Conservation (phyloP, 2,113 vertebrate genomes). For the Terrapene triunguis region DNA sequence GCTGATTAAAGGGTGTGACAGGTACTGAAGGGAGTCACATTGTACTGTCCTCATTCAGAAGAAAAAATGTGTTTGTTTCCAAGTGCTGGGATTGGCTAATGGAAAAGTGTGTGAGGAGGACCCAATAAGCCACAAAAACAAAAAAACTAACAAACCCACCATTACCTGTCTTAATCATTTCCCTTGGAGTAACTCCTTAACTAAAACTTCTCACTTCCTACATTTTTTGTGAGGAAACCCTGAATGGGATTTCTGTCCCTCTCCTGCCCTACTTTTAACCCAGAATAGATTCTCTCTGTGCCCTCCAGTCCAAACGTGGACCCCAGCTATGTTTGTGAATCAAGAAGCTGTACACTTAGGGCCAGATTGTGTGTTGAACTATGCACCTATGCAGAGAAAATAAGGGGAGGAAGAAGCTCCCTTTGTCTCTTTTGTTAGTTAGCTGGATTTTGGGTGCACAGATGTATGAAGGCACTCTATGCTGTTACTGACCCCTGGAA, state of each 20-base stretch:
- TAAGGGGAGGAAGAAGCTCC: neutral
- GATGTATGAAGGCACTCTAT: neutral
- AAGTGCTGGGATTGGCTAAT: neutral
- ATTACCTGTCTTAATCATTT: neutral
- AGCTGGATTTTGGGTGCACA: neutral
- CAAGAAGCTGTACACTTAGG: neutral
- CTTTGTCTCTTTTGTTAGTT: neutral
- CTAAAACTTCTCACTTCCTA: neutral
- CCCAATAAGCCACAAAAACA: accelerated
- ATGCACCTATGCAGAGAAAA: neutral
- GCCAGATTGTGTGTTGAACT: neutral
- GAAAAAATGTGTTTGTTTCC: neutral
- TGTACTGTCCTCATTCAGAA: neutral
- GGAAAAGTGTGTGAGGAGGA: accelerated
- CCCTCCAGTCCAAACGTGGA: neutral
- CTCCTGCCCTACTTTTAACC: neutral
- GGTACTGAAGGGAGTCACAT: neutral
- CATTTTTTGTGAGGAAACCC: neutral
- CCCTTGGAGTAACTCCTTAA: neutral
- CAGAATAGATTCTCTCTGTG: neutral
- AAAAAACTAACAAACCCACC: neutral
- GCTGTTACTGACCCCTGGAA: neutral
- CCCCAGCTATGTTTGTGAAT: neutral
- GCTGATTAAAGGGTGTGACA: neutral
- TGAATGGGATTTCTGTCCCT: neutral